Evolutionary conservation across 2,113 vertebrate genomes (phyloP).

Genomic region (Podiceps cristatus): DNA sequence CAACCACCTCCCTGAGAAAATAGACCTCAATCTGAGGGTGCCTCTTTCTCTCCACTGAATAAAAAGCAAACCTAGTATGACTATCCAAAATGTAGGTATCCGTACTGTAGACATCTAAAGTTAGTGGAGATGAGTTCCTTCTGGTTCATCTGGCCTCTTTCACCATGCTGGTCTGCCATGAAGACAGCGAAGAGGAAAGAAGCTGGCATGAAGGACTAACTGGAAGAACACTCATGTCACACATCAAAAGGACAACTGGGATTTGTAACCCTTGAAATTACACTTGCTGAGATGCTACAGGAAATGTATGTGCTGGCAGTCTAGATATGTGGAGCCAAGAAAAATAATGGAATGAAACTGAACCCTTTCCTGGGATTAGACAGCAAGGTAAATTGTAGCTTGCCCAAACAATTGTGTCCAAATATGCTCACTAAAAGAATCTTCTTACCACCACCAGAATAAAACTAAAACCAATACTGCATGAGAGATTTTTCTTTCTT

Average conservation of each 20-base stretch:
- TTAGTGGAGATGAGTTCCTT: background rate
- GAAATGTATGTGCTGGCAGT: rapidly evolving
- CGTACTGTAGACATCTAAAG: background rate
- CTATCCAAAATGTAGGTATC: background rate
- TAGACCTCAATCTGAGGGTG: background rate
- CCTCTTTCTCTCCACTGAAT: background rate
- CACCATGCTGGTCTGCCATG: background rate
- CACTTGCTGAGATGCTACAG: background rate
- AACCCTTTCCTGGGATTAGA: background rate
- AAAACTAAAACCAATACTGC: background rate
- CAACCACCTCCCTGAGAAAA: background rate
- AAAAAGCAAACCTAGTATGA: background rate
- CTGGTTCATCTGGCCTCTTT: no score
- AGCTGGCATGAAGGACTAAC: background rate
- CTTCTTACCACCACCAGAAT: background rate
- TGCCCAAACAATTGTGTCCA: background rate
- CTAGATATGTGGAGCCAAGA: background rate
- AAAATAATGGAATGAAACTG: background rate
- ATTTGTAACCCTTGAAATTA: background rate
- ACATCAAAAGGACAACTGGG: background rate
- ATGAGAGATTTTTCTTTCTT: background rate
- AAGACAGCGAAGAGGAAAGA: background rate
- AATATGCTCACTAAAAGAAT: background rate
- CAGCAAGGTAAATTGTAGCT: background rate
- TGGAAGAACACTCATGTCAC: background rate